Percentiles rank a stretch among this genome's conserved stretches.
These are phyloP conservation scores for Diachasmimorpha longicaudata DNA, from an alignment of 1,140 invertebrate species.

Conservation along the genomic window DNA sequence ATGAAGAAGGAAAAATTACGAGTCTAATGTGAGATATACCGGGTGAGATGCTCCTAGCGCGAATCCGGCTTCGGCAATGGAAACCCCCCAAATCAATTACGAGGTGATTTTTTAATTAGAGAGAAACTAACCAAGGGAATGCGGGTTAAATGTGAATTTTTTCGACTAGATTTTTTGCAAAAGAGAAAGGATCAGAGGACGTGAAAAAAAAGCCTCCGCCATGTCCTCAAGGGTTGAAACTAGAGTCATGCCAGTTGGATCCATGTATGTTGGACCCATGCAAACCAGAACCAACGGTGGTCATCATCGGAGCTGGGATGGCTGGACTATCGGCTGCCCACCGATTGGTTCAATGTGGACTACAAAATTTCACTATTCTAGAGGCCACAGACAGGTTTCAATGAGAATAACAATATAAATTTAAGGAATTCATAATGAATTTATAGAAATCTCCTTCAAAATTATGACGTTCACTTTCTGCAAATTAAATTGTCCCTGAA, in stretches of 20 bases:
- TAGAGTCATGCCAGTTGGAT: conserved; percentile 49
- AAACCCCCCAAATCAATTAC: neutral
- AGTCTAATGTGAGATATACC: conserved; percentile 21
- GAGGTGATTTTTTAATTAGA: neutral
- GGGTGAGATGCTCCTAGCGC: conserved; percentile 1
- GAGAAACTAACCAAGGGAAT: neutral
- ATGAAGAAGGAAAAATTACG: neutral
- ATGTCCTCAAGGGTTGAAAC: conserved; percentile 39
- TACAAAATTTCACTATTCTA: conserved; percentile 72
- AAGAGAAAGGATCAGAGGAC: neutral
- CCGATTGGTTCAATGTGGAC: conserved; percentile 71
- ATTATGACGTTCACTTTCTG: neutral
- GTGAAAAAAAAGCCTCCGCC: conserved; percentile 21
- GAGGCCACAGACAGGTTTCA: conserved; percentile 76
- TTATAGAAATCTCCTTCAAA: neutral
- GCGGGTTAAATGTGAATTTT: neutral
- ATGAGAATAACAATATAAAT: neutral
- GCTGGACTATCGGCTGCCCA: conserved; percentile 78
- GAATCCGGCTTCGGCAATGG: neutral
- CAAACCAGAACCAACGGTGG: conserved; percentile 69
- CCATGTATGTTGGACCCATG: conserved; percentile 65
- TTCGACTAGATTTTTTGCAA: neutral
- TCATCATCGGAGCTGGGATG: conserved; percentile 79
- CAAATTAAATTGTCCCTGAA: too few relatives aligned
- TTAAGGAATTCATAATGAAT: neutral